These are phyloP conservation scores for Bradypus variegatus DNA, from an alignment of 2,797 vertebrate species.

Conservation along the genomic window DNA sequence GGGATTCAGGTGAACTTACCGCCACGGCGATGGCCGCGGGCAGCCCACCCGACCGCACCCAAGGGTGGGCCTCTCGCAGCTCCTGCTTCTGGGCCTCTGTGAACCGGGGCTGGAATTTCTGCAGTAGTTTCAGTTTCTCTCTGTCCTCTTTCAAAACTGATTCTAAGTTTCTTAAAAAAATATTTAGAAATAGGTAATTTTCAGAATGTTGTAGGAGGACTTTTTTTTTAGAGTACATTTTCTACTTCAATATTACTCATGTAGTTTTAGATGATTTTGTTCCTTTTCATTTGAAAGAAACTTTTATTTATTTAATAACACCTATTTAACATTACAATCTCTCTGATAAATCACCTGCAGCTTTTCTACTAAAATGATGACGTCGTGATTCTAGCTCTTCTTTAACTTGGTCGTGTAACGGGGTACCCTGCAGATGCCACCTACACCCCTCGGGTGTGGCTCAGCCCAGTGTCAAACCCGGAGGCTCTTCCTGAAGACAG, in stretches of 20 bases:
- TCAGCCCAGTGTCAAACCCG: background rate
- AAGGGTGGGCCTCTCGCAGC: slow-evolving; percentile 87
- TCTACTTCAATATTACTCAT: background rate
- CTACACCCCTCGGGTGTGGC: background rate
- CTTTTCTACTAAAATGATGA: background rate
- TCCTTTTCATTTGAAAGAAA: background rate
- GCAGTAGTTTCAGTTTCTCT: slow-evolving; percentile 85
- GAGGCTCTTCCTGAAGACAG: background rate
- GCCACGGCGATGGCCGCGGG: slow-evolving; percentile 82
- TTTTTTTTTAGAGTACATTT: background rate
- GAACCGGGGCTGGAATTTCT: slow-evolving; percentile 88
- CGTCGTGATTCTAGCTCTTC: background rate
- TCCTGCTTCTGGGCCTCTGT: slow-evolving; percentile 86
- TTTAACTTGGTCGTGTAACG: background rate
- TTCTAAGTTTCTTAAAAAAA: slow-evolving; percentile 79
- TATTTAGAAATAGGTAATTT: accelerated
- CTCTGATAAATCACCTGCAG: background rate
- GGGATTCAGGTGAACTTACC: slow-evolving; percentile 70
- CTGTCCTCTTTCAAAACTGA: slow-evolving; percentile 86
- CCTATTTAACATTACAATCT: background rate
- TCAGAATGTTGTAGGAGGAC: background rate
- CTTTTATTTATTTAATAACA: too few relatives aligned
- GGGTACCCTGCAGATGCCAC: accelerated
- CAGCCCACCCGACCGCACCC: slow-evolving; percentile 85
- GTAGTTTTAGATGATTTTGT: background rate